phyloP scores from a whole-genome alignment of 2,113 vertebrate species.

The Platanista minor region DNA sequence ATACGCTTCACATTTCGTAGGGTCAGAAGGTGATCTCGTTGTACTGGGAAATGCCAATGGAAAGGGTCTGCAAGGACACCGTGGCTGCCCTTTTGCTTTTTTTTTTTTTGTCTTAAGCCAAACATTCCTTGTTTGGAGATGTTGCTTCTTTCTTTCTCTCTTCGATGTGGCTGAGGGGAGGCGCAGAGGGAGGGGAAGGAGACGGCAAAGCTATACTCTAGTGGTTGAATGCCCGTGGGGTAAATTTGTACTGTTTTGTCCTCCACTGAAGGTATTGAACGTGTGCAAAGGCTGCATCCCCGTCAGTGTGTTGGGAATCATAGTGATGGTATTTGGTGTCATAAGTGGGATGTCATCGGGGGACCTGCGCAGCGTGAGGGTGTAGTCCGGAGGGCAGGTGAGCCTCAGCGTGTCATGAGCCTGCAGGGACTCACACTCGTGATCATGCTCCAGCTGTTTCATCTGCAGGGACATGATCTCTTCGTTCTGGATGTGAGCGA shows the following conservation, averaged over 20 bases:
- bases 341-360: conserved; percentile 94
- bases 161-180: conserved; percentile 55
- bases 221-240: conserved; percentile 97
- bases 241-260: conserved; percentile 94
- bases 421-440: conserved; percentile 89
- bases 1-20: conserved; percentile 89
- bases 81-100: conserved; percentile 72
- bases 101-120: neutral
- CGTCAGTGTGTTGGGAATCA: conserved; percentile 94
- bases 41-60: conserved; percentile 69
- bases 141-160: conserved; percentile 46
- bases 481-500: conserved; percentile 92
- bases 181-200: neutral
- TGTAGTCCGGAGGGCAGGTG: conserved; percentile 93
- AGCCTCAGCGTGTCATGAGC: conserved; percentile 89
- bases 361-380: conserved; percentile 92
- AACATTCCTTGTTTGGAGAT: conserved; percentile 51
- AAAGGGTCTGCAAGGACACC: conserved; percentile 86
- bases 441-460: conserved; percentile 94
- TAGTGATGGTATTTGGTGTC: conserved; percentile 95
- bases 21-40: conserved; percentile 79
- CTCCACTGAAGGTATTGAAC: conserved; percentile 93
- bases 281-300: conserved; percentile 94
- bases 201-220: conserved; percentile 89
- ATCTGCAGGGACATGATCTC: conserved; percentile 95